A percentile compares a stretch with the other conserved stretches of the same genome.
Evolutionary conservation across 1,140 invertebrate species (phyloP).

Genomic region (Temnothorax curvispinosus): DNA sequence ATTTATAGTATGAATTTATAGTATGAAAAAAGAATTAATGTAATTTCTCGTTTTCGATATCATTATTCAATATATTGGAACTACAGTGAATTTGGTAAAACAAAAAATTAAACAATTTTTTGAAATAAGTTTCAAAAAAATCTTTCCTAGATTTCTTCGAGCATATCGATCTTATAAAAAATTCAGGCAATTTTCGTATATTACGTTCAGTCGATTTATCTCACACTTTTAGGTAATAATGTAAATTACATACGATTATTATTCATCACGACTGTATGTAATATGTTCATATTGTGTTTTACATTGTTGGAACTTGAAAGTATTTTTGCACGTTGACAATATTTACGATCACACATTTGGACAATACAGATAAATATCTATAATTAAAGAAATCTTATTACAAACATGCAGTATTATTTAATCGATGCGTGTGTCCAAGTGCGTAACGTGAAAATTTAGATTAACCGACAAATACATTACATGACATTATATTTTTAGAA

Average conservation of each 20-base stretch:
- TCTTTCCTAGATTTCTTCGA: background rate
- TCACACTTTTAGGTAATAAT: constrained; percentile 17
- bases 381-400: constrained; percentile 33
- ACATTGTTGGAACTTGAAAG: background rate
- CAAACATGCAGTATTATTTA: background rate
- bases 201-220: constrained; percentile 9
- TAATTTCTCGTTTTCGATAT: too few relatives aligned
- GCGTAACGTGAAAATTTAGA: background rate
- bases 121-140: background rate
- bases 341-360: constrained; percentile 15
- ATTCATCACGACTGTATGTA: background rate
- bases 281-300: background rate
- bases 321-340: constrained; percentile 17
- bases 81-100: too few relatives aligned
- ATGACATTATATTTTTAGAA: constrained; percentile 14
- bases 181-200: background rate
- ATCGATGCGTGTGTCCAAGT: background rate
- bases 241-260: background rate
- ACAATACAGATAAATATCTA: constrained; percentile 42
- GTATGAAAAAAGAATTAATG: too few relatives aligned
- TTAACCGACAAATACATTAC: background rate
- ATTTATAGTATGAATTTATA: too few relatives aligned
- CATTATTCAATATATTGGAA: too few relatives aligned
- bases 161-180: background rate
- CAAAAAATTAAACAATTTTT: background rate